Percentiles rank a stretch among this genome's conserved stretches.
Evolutionary conservation across 1,140 invertebrate species (phyloP).

Genomic region (Pectinophora gossypiella): DNA sequence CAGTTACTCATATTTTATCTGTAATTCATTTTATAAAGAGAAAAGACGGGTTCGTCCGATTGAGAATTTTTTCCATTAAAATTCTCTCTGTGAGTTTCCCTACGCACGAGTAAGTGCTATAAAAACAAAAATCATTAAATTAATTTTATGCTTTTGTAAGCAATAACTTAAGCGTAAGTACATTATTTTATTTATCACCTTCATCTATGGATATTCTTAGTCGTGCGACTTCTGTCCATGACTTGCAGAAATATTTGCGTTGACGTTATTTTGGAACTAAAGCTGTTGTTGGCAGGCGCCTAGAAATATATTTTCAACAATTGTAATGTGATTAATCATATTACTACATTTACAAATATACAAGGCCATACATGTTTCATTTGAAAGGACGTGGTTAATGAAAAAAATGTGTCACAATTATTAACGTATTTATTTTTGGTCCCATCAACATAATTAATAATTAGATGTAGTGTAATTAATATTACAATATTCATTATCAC

Average conservation of each 20-base stretch:
- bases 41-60: no score
- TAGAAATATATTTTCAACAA: background rate
- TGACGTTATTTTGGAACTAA: background rate
- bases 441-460: constrained; percentile 31
- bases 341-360: background rate
- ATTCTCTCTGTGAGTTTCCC: no score
- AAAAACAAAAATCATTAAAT: no score
- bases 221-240: no score
- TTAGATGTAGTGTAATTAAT: background rate
- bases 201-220: no score
- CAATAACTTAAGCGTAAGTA: no score
- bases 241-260: background rate
- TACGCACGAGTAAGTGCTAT: no score
- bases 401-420: constrained; percentile 14
- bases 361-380: background rate
- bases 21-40: no score
- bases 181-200: no score
- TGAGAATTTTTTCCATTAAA: no score
- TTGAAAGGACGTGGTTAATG: background rate
- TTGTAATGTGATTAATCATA: background rate
- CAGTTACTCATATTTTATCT: no score
- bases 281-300: background rate
- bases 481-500: constrained; percentile 42
- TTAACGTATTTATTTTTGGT: constrained; percentile 57
- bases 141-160: no score